Evolutionary conservation across 1,140 invertebrate species (phyloP), one percentile per base, ranked within the genome.

Genomic region (Orius laevigatus): DNA sequence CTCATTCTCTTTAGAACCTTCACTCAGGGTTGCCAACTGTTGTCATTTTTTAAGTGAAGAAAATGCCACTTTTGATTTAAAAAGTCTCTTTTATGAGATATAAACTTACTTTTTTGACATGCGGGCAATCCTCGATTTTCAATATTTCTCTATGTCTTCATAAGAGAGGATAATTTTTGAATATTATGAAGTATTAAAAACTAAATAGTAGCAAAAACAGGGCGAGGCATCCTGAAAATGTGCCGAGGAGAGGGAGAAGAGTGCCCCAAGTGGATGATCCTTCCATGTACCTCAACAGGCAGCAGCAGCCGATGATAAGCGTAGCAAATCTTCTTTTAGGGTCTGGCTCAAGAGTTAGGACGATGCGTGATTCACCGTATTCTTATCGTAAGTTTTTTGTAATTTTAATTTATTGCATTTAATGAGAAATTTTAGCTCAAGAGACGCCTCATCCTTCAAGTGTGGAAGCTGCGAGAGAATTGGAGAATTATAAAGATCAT

Each of bases 181-280:
- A 25, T 4, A 25, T 25, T 25, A n/a, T 25, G 25, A 25, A 25
- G 3, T 25, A 25, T 25, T 25, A 25, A 25, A 25, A 25, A 25
- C 25, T 25, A 25, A 25, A 25, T 25, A 8, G 25, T 25, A 25
- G 25, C 25, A 25, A 25, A 25, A 25, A 25, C 46, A 71, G 81
- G 51, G 75, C 81, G 40, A 67, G 76, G 52, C 77, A 82, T 62
- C 79, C 79, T 0, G 78, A 81, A 54, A 65, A 70, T 6, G 75
- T 79, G 1, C 79, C 79, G 0, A 60, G 78, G 53, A 68, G 79
- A 60, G 74, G 76, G 3, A 63, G 74, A 33, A 57, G 76, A 33
- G 49, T 43, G 12, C 16, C 48, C 8, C 40, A 31, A n/a, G 31
- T 12, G 12, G 52, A 19, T 10, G 35, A 54, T 35, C 52, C 51